Evolutionary conservation across 2,888 invertebrate species (phyloP), one percentile per base, ranked within the genome.

Genomic region (Rugalucina vietnamica): DNA sequence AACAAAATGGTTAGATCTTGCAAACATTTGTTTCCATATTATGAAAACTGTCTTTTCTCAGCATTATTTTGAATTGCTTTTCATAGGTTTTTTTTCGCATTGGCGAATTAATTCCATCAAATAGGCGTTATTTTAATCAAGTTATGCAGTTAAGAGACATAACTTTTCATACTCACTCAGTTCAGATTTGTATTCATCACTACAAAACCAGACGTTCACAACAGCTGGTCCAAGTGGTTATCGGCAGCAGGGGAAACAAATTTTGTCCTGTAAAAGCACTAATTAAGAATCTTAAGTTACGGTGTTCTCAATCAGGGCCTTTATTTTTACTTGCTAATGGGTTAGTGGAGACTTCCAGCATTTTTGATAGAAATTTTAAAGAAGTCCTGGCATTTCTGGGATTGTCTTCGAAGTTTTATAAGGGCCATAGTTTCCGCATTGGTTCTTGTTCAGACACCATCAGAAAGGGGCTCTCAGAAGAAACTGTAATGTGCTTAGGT

Each of bases 81-180:
- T 50, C 49, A 57, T 49, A 57, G 72, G n/a, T n/a, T 24, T 81
- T 81, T 29, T 76, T 81, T 54, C 29, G 60, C 18, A 14, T 81
- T 18, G 81, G 71, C 0, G 75, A 76, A 76, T 29, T 76, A 5
- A n/a, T 78, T 27, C 65, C 74, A 21, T n/a, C 65, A 8, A 60
- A 24, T 4, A 8, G n/a, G 0, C 3, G 14, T 12, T 2, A n/a
- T 10, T 1, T 21, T 32, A 24, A 3, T 2, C 65, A 43, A 43
- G 73, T 78, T 14, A 69, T 82, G 5, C 82, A 73, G 12, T 24
- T 65, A 18, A 24, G 39, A 4, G 73, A 82, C 39, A 18, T 71
- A 1, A 8, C 32, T 2, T 8, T 80, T n/a, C 60, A 29, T 18
- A 65, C 3, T 14, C 8, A 0, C 10, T 27, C 54, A 36, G 29